Evolutionary conservation across 2,797 vertebrate species (phyloP).

Genomic region (Chloroceryle inda): DNA sequence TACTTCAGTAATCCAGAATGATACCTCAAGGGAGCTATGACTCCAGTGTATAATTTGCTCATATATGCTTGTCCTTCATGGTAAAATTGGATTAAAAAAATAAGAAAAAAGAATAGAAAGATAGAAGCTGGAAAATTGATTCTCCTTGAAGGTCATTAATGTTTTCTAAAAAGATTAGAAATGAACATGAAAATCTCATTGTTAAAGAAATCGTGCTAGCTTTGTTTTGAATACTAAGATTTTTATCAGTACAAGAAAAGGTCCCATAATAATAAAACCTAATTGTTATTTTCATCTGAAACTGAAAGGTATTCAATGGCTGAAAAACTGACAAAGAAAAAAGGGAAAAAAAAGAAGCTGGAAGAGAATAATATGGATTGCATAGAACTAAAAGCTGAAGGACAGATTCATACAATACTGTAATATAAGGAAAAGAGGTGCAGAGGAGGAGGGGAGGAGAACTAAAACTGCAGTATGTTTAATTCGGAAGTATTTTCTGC

Average conservation of each 20-base stretch:
- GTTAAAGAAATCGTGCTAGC: slow-evolving; percentile 38
- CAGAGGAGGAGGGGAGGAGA: neutral
- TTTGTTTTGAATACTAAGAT: slow-evolving; percentile 26
- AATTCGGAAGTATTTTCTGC: slow-evolving; percentile 15
- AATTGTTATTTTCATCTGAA: slow-evolving; percentile 28
- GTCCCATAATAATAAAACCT: neutral
- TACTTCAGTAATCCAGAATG: slow-evolving; percentile 60
- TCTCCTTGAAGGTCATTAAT: slow-evolving; percentile 64
- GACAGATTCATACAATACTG: neutral
- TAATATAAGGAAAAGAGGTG: neutral
- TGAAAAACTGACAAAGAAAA: neutral
- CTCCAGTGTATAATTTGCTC: slow-evolving; percentile 50
- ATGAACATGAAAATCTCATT: slow-evolving; percentile 22
- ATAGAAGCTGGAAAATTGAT: slow-evolving; percentile 19
- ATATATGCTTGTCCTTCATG: slow-evolving; percentile 49
- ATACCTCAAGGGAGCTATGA: slow-evolving; percentile 44
- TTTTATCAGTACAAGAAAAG: slow-evolving; percentile 12
- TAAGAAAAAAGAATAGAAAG: neutral
- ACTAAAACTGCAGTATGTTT: neutral
- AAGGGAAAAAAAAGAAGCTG: neutral
- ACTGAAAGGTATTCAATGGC: neutral
- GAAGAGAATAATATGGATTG: neutral
- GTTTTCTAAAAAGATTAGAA: slow-evolving; percentile 44
- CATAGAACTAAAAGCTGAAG: neutral
- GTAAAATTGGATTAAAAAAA: slow-evolving; percentile 31